These are phyloP conservation scores for Epinotia brunnichana DNA, from an alignment of 2,888 invertebrate genomes.

Conservation along the genomic window DNA sequence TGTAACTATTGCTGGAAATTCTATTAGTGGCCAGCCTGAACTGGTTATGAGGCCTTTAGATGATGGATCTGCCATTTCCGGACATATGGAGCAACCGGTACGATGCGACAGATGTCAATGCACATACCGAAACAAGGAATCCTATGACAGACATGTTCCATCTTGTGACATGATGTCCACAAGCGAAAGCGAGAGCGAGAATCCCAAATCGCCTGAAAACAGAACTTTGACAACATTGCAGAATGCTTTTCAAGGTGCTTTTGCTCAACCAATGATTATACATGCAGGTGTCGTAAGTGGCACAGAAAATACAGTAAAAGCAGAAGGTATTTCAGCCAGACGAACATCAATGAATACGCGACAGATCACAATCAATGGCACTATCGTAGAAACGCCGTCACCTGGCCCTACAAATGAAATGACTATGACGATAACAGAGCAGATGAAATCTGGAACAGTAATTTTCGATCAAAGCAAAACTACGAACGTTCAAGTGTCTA, in stretches of 20 bases:
- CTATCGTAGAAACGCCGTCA: constrained; percentile 82
- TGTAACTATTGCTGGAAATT: constrained; percentile 80
- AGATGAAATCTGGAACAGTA: constrained; percentile 79
- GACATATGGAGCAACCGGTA: constrained; percentile 88
- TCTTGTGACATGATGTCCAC: constrained; percentile 91
- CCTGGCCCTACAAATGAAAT: constrained; percentile 79
- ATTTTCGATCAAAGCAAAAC: constrained; percentile 79
- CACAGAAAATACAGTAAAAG: constrained; percentile 75
- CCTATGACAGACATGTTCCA: constrained; percentile 90
- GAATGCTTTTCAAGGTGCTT: constrained; percentile 80
- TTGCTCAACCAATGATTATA: constrained; percentile 80
- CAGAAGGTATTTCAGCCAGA: constrained; percentile 78
- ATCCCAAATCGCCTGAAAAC: constrained; percentile 82
- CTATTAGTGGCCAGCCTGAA: constrained; percentile 79
- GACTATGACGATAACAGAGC: constrained; percentile 80
- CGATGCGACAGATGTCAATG: constrained; percentile 94
- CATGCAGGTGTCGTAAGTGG: constrained; percentile 79
- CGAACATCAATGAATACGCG: constrained; percentile 80
- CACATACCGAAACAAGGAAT: constrained; percentile 91
- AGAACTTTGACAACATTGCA: constrained; percentile 79
- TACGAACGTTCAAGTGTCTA: constrained; percentile 77
- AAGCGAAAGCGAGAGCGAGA: constrained; percentile 92
- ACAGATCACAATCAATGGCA: constrained; percentile 81
- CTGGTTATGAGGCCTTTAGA: constrained; percentile 76
- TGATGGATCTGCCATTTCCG: constrained; percentile 67